These are phyloP conservation scores for Pararge aegeria DNA, from an alignment of 1,140 invertebrate genomes.

Conservation along the genomic window DNA sequence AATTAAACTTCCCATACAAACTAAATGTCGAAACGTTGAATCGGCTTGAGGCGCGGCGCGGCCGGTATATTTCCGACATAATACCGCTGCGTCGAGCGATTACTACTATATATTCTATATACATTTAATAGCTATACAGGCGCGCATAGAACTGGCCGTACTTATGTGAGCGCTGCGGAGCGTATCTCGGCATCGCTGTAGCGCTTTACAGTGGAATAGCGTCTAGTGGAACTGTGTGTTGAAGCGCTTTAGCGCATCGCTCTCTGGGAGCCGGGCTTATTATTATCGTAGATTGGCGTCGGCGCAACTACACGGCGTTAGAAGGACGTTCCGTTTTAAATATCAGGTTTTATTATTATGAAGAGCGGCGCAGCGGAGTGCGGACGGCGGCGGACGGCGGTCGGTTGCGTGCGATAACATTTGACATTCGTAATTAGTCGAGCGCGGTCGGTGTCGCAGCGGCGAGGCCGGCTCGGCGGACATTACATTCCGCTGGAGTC, in stretches of 20 bases:
- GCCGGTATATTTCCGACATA: constrained; percentile 80
- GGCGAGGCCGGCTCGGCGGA: constrained; percentile 60
- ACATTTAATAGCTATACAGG: constrained; percentile 80
- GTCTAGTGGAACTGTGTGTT: constrained; percentile 39
- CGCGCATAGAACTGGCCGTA: constrained; percentile 79
- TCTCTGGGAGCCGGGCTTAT: constrained; percentile 69
- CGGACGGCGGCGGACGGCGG: constrained; percentile 60
- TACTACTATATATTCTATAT: constrained; percentile 81
- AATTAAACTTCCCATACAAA: constrained; percentile 77
- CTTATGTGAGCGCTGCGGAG: constrained; percentile 76
- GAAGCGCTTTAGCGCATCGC: constrained; percentile 58
- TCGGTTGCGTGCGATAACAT: constrained; percentile 77
- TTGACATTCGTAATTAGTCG: constrained; percentile 78
- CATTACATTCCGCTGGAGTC: constrained; percentile 64
- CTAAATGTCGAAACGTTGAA: constrained; percentile 71
- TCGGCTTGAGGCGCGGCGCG: constrained; percentile 70
- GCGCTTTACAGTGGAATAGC: constrained; percentile 45
- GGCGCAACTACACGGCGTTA: constrained; percentile 80
- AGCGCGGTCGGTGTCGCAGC: constrained; percentile 51
- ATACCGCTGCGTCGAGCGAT: constrained; percentile 80
- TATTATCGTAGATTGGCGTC: constrained; percentile 80
- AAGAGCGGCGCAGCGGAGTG: constrained; percentile 76
- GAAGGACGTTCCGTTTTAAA: constrained; percentile 80
- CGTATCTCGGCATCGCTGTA: constrained; percentile 47
- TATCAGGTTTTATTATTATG: constrained; percentile 80